Base-by-base conservation (phyloP, 2,888 invertebrate genomes). In the Cephus pulcher region DNA sequence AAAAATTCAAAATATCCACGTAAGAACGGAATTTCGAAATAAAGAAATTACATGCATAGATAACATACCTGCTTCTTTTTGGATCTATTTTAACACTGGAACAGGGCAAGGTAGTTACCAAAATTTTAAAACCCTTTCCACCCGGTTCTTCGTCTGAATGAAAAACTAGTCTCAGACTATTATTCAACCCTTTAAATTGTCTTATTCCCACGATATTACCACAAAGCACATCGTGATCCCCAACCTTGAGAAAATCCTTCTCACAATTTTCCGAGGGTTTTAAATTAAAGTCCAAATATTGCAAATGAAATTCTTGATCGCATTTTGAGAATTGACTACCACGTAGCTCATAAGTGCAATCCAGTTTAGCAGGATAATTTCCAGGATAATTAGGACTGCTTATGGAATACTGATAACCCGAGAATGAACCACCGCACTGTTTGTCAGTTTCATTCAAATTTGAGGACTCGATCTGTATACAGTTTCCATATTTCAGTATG, bases 251-350 rank as follows among this genome's bases (percentile, higher is more conserved):
- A 79, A 93, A 92, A 87, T 94, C 94, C 70, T 92, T 92, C 9
- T 84, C 86, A 87, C 94, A 94, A 79, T 92, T 92, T 11, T 87
- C 82, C 6, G 94, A 93, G 1, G 92, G 80, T 82, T 92, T 92
- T 70, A 94, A 80, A 79, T 92, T 87, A 82, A 94, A 94, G 85
- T 94, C 93, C 71, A 94, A 86, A 84, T 94, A 94, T 83, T 93
- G 92, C 40, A 94, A 89, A 80, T 93, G 92, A 84, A 93, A 94
- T 74, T 92, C 90, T 75, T 92, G 93, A 23, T 93, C 91, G 81
- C 94, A 94, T 11, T 89, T 82, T 0, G 89, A 91, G 0, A 77
- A 68, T 75, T 88, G 90, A 4, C 92, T 92, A 1, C 93, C 93
- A 78, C 92, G 92, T 34, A 94, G 85, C 6, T 91, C 89, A 83